phyloP scores from a whole-genome alignment of 2,888 invertebrate species.

The Calliphora vomitoria region DNA sequence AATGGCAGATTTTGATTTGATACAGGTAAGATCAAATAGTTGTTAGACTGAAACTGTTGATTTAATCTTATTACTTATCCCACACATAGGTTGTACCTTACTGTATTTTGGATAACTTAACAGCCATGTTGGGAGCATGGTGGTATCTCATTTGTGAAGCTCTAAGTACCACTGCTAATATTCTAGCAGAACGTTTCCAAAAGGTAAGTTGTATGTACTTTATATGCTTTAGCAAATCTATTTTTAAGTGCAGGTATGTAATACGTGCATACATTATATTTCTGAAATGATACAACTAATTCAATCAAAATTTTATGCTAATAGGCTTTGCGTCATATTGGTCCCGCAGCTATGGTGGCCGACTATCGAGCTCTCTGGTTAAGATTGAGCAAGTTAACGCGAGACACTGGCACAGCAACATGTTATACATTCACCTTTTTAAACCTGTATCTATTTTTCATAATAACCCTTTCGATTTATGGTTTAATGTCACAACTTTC shows the following conservation, averaged over 20 bases:
- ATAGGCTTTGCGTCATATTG: slow-evolving; percentile 88
- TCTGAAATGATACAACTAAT: neutral
- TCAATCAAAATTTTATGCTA: no score
- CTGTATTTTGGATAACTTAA: slow-evolving; percentile 89
- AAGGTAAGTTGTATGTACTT: slow-evolving; percentile 82
- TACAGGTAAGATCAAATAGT: slow-evolving; percentile 85
- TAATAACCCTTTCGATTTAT: slow-evolving; percentile 90
- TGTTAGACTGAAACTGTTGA: neutral
- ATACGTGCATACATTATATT: neutral
- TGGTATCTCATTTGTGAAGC: slow-evolving; percentile 90
- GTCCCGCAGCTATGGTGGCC: slow-evolving; percentile 89
- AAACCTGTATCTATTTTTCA: slow-evolving; percentile 89
- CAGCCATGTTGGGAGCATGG: slow-evolving; percentile 89
- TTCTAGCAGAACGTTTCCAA: slow-evolving; percentile 89
- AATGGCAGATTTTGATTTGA: slow-evolving; percentile 88
- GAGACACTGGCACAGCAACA: slow-evolving; percentile 88
- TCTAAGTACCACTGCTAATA: slow-evolving; percentile 87
- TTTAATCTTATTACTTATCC: neutral
- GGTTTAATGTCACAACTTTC: slow-evolving; percentile 90
- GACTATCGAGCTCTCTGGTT: slow-evolving; percentile 90
- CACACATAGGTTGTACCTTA: slow-evolving; percentile 87
- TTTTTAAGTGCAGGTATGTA: no score
- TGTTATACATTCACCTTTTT: slow-evolving; percentile 89
- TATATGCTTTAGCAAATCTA: no score
- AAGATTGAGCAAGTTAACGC: slow-evolving; percentile 88